phyloP scores from a whole-genome alignment of 2,113 vertebrate species.

The Corythornis madagascariensis region DNA sequence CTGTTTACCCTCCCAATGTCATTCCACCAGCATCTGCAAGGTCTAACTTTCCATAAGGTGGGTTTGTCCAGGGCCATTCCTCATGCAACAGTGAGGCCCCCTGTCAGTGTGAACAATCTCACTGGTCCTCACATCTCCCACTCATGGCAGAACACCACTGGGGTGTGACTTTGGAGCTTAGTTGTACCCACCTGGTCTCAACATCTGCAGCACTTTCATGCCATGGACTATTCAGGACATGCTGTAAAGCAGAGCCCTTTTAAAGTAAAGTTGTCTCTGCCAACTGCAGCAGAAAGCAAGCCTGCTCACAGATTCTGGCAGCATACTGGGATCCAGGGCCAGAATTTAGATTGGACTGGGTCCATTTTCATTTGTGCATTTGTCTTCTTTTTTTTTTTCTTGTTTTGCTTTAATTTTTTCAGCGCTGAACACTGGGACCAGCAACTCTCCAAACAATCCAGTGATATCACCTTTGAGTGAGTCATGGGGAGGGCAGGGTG shows the following conservation, averaged over 20 bases:
- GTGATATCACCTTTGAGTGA: constrained; percentile 52
- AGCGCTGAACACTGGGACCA: background rate
- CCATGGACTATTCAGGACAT: background rate
- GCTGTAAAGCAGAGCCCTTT: background rate
- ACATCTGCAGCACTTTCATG: background rate
- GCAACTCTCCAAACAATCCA: background rate
- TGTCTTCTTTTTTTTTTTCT: background rate
- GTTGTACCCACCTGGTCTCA: background rate
- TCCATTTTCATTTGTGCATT: constrained; percentile 39
- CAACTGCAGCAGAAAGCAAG: background rate
- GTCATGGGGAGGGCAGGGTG: constrained; percentile 53
- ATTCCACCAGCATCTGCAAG: background rate
- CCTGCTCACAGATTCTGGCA: constrained; percentile 23
- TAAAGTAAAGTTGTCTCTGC: constrained; percentile 2
- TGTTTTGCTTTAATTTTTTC: background rate
- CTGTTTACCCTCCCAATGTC: background rate
- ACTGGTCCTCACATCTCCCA: background rate
- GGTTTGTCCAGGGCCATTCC: background rate
- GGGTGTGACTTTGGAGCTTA: background rate
- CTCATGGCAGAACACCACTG: background rate
- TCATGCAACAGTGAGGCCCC: background rate
- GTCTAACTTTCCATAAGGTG: background rate
- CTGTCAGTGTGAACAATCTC: background rate
- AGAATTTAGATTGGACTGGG: constrained; percentile 45
- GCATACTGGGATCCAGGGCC: background rate